A percentile compares a stretch with the other conserved stretches of the same genome.
Evolutionary conservation across 1,140 invertebrate genomes (phyloP).

Genomic region (Belonocnema kinseyi): DNA sequence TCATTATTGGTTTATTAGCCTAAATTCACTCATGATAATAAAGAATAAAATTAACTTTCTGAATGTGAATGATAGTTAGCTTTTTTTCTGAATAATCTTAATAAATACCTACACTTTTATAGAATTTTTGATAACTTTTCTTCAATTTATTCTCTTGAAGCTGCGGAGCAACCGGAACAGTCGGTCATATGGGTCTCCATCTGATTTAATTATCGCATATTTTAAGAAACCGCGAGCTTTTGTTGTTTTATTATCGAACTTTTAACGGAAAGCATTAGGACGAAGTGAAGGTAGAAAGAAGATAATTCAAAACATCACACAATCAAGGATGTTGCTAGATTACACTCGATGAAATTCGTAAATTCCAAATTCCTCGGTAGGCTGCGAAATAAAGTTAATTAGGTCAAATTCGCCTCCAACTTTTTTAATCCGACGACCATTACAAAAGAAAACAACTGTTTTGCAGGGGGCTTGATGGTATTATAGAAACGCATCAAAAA

Average conservation of each 20-base stretch:
- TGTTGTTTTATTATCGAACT: background rate
- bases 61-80: background rate
- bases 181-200: no score
- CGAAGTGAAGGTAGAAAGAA: background rate
- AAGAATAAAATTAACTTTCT: background rate
- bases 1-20: background rate
- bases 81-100: background rate
- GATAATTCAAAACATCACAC: no score
- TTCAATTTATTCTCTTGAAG: background rate
- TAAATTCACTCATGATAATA: background rate
- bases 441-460: background rate
- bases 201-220: background rate
- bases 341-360: background rate
- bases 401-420: background rate
- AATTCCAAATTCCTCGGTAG: background rate
- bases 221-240: background rate
- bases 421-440: background rate
- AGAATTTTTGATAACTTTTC: background rate
- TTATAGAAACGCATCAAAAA: background rate
- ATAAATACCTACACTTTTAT: background rate
- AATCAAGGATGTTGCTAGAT: background rate
- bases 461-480: background rate
- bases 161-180: background rate
- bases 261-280: background rate
- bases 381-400: background rate